Conservation (phyloP, 2,888 invertebrate species). For the Litoditis marina region DNA sequence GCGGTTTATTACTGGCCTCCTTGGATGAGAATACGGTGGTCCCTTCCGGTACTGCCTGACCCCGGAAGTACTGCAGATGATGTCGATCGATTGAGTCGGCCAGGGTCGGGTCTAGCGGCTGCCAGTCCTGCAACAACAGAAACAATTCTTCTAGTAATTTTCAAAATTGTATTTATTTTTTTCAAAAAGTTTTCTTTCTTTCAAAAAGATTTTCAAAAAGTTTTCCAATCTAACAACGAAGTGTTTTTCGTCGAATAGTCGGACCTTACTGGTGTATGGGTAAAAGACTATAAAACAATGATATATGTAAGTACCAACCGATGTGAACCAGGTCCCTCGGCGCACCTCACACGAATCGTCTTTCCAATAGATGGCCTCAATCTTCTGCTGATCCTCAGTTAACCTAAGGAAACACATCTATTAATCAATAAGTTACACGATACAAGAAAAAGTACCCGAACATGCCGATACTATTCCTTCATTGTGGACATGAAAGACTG, state of each 20-base stretch:
- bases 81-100: constrained; percentile 69
- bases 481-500: no score
- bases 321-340: constrained; percentile 72
- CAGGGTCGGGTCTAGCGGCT: constrained; percentile 69
- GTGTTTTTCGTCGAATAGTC: no score
- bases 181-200: background rate
- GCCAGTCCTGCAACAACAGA: constrained; percentile 62
- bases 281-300: no score
- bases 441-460: background rate
- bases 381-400: constrained; percentile 27
- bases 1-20: constrained; percentile 59
- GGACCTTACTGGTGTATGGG: no score
- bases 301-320: constrained; percentile 59
- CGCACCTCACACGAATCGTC: constrained; percentile 69
- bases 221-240: no score
- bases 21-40: constrained; percentile 55
- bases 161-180: no score
- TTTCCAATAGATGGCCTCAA: constrained; percentile 61
- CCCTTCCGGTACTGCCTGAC: constrained; percentile 59
- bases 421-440: constrained; percentile 1
- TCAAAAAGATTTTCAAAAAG: no score
- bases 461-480: no score
- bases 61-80: constrained; percentile 69
- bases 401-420: constrained; percentile 15
- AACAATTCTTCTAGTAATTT: no score